Evolutionary conservation across 30 jellyfish, hydroid and myxozoan genomes (phyloP).

Genomic region (Hydractinia symbiolongicarpus): DNA sequence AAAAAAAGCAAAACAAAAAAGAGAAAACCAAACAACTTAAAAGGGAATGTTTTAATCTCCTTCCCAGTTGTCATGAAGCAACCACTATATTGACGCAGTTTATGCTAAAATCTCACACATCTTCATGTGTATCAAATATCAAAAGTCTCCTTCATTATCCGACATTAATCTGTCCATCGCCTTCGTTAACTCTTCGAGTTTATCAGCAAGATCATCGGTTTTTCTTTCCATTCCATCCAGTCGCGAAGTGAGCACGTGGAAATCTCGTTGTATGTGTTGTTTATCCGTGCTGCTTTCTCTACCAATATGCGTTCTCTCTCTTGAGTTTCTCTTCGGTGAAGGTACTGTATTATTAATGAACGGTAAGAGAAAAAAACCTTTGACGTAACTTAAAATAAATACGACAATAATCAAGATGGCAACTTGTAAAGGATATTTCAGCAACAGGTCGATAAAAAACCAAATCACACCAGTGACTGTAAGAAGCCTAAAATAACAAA

Average conservation of each 20-base stretch:
- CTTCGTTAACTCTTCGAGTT: conserved; percentile 23
- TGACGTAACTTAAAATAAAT: conserved; percentile 1
- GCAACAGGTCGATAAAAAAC: conserved; percentile 48
- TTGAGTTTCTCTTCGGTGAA: no score
- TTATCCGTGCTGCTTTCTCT: background rate
- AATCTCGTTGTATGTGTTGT: conserved; percentile 11
- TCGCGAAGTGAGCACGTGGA: conserved; percentile 31
- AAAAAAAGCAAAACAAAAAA: no score
- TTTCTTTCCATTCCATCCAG: conserved; percentile 43
- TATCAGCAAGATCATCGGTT: conserved; percentile 33
- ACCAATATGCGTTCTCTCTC: no score
- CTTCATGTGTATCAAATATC: background rate
- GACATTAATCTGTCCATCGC: background rate
- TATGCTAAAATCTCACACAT: no score
- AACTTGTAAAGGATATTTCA: conserved; percentile 58
- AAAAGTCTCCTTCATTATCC: background rate
- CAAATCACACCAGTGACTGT: conserved; percentile 62
- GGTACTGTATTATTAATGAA: no score
- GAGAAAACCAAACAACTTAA: no score
- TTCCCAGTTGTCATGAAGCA: no score
- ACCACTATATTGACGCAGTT: no score
- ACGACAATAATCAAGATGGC: conserved; percentile 21
- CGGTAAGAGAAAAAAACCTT: no score
- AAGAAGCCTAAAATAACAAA: conserved; percentile 46
- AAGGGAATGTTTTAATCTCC: no score